Percentiles rank a stretch among this genome's conserved stretches.
Conservation (phyloP, 2,797 vertebrate species). For the Karalla daura region DNA sequence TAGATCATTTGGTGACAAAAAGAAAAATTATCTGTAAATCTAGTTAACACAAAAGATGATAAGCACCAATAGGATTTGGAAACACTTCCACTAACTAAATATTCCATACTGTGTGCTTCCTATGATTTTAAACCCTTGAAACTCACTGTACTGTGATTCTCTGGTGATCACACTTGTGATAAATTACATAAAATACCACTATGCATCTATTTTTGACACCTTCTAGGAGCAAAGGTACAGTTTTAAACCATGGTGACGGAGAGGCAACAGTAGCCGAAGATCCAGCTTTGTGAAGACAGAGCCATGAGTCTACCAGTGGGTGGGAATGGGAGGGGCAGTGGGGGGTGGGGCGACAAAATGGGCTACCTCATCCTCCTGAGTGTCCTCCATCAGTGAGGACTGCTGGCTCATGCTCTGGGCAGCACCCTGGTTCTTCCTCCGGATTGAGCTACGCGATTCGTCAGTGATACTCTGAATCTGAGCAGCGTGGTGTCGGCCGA, state of each 20-base stretch:
- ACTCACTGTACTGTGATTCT: no score
- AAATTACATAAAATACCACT: background rate
- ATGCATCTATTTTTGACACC: background rate
- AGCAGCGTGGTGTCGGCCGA: slow-evolving; percentile 51
- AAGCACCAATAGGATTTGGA: no score
- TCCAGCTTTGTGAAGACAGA: slow-evolving; percentile 73
- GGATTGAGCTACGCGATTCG: slow-evolving; percentile 90
- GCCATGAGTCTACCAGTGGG: slow-evolving; percentile 33
- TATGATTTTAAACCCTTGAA: no score
- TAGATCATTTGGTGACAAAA: no score
- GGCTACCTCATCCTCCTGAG: slow-evolving; percentile 88
- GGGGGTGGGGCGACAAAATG: slow-evolving; percentile 29
- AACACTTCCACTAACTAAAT: no score
- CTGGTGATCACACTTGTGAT: no score
- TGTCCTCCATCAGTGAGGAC: slow-evolving; percentile 82
- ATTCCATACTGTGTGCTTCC: no score
- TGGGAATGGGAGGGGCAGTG: no score
- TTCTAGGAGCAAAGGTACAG: background rate
- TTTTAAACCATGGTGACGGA: background rate
- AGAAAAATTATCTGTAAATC: no score
- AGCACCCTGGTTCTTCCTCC: slow-evolving; percentile 87
- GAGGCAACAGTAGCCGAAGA: slow-evolving; percentile 35
- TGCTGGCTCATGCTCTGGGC: slow-evolving; percentile 75
- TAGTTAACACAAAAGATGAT: no score
- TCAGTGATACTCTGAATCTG: slow-evolving; percentile 96